Conservation (phyloP, 92 coral and sea anemone genomes). For the Epizoanthus fatuus region DNA sequence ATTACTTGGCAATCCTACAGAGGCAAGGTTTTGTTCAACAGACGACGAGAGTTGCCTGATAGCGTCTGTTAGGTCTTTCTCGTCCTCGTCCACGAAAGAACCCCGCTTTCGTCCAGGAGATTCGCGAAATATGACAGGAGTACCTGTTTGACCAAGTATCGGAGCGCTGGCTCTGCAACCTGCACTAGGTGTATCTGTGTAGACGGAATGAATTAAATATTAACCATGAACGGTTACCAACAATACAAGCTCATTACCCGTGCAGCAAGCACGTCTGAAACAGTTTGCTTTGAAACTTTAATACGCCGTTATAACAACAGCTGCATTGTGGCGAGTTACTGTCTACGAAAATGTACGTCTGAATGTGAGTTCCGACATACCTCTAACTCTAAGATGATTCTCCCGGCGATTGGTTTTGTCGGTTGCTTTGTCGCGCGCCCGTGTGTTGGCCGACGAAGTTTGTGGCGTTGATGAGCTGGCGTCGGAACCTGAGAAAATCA, state of each 20-base stretch:
- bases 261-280: background rate
- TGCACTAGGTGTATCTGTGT: conserved; percentile 28
- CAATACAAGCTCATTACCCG: background rate
- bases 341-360: background rate
- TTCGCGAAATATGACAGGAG: conserved; percentile 38
- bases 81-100: conserved; percentile 39
- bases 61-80: conserved; percentile 45
- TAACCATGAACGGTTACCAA: background rate
- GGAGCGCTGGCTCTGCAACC: conserved; percentile 48
- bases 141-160: conserved; percentile 31
- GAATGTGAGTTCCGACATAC: background rate
- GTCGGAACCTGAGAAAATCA: conserved; percentile 25
- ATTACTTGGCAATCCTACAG: conserved; percentile 17
- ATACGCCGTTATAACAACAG: background rate
- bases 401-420: background rate
- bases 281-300: background rate
- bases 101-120: conserved; percentile 38
- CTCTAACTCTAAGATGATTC: conserved; percentile 27
- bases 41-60: conserved; percentile 31
- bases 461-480: conserved; percentile 24
- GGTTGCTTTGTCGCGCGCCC: conserved; percentile 1
- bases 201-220: conserved; percentile 30
- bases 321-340: background rate
- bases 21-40: conserved; percentile 41
- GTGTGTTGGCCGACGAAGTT: conserved; percentile 23